Evolutionary conservation across 2,113 vertebrate species (phyloP).

Genomic region (Colistium nudipinnis): DNA sequence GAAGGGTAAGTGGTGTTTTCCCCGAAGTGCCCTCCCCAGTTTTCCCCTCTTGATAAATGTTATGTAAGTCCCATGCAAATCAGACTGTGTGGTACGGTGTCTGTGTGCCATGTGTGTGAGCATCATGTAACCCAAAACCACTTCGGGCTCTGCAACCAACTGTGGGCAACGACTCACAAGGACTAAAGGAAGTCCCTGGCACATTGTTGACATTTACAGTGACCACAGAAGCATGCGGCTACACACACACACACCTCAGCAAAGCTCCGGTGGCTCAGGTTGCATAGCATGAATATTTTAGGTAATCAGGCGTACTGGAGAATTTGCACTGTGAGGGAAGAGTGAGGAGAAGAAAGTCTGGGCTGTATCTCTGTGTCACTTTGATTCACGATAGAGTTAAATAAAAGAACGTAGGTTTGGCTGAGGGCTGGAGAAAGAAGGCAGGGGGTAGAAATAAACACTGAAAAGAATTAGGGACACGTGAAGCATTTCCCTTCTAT

Average conservation of each 20-base stretch:
- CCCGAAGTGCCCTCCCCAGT: neutral
- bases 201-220: neutral
- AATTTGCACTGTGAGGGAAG: slow-evolving; percentile 1
- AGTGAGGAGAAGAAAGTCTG: neutral
- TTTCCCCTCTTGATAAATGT: neutral
- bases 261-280: slow-evolving; percentile 30
- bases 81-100: neutral
- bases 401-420: neutral
- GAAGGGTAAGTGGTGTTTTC: slow-evolving; percentile 3
- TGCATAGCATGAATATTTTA: slow-evolving; percentile 55
- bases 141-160: neutral
- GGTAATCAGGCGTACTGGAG: slow-evolving; percentile 39
- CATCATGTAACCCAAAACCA: neutral
- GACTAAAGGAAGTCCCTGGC: slow-evolving; percentile 20
- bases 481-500: neutral
- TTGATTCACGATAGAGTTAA: slow-evolving; percentile 7
- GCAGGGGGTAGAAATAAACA: neutral
- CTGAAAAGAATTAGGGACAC: neutral
- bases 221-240: neutral
- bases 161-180: neutral
- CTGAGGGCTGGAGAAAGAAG: neutral
- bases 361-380: neutral
- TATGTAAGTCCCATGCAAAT: no score
- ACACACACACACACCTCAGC: neutral
- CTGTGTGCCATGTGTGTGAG: neutral